phyloP scores from a whole-genome alignment of 2,888 invertebrate genomes.

The Idaea dimidiata region DNA sequence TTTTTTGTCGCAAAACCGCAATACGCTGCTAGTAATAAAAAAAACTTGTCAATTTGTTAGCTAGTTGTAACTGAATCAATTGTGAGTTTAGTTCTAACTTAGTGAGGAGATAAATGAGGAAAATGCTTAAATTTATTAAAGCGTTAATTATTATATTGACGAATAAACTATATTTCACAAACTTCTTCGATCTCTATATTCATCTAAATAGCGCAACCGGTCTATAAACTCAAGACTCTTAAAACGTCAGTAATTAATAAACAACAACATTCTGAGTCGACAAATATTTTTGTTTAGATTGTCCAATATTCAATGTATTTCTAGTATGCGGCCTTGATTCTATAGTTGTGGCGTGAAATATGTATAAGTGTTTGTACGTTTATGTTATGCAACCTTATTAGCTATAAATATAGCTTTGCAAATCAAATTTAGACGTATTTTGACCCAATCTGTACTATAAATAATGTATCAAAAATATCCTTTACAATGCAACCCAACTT shows the following conservation, averaged over 20 bases:
- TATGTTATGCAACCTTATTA: background rate
- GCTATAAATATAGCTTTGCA: background rate
- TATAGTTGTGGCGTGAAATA: slow-evolving; percentile 14
- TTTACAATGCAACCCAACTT: background rate
- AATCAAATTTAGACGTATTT: background rate
- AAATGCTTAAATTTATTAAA: no score
- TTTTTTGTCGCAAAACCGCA: no score
- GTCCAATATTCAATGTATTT: slow-evolving; percentile 5
- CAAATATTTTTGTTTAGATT: background rate
- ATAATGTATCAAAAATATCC: background rate
- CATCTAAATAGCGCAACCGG: no score
- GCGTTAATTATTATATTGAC: no score
- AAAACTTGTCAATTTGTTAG: no score
- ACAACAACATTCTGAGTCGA: background rate
- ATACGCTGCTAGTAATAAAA: no score
- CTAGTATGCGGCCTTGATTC: background rate
- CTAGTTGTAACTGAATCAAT: no score
- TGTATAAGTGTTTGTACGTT: background rate
- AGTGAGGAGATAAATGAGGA: no score
- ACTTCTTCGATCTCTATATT: no score
- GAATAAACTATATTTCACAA: no score
- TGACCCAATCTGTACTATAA: no score
- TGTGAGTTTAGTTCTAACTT: no score
- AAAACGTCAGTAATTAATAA: background rate
- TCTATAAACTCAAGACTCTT: background rate